Conservation (phyloP, 2,113 vertebrate species). For the Lutjanus erythropterus region DNA sequence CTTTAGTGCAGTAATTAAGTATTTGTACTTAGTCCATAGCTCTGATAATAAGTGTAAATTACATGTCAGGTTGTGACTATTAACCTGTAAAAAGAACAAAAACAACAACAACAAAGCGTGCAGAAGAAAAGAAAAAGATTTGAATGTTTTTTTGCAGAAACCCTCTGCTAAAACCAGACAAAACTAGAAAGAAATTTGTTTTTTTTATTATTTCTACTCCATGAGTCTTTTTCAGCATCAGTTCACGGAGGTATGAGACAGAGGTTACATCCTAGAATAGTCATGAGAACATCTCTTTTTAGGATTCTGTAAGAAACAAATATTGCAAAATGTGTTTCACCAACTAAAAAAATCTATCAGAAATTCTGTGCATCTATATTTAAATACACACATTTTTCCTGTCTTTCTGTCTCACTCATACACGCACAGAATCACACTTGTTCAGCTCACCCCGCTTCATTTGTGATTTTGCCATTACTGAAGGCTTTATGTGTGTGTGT, state of each 20-base stretch:
- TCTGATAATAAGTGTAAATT: too few relatives aligned
- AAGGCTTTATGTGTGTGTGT: slow-evolving; percentile 24
- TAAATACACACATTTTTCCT: slow-evolving; percentile 34
- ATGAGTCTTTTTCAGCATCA: slow-evolving; percentile 29
- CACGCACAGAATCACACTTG: slow-evolving; percentile 31
- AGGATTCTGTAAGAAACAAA: slow-evolving; percentile 23
- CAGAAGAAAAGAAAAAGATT: background rate
- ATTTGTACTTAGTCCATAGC: too few relatives aligned
- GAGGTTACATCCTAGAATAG: slow-evolving; percentile 40
- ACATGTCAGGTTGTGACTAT: too few relatives aligned
- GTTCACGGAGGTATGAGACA: slow-evolving; percentile 2
- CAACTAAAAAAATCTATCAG: background rate
- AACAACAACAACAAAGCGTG: background rate
- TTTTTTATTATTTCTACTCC: background rate
- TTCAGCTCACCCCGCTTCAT: slow-evolving; percentile 23
- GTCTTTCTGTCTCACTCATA: background rate
- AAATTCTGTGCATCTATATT: slow-evolving; percentile 40
- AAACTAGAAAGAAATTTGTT: slow-evolving; percentile 19
- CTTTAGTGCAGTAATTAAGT: too few relatives aligned
- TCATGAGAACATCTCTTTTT: slow-evolving; percentile 12
- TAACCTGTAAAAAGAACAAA: slow-evolving; percentile 4
- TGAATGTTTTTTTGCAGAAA: background rate
- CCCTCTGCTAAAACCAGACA: background rate
- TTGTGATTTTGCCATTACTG: slow-evolving; percentile 55
- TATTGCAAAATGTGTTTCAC: background rate